A percentile compares a stretch with the other conserved stretches of the same genome.
These are phyloP conservation scores for Strix uralensis DNA, from an alignment of 2,113 vertebrate species.

Conservation along the genomic window DNA sequence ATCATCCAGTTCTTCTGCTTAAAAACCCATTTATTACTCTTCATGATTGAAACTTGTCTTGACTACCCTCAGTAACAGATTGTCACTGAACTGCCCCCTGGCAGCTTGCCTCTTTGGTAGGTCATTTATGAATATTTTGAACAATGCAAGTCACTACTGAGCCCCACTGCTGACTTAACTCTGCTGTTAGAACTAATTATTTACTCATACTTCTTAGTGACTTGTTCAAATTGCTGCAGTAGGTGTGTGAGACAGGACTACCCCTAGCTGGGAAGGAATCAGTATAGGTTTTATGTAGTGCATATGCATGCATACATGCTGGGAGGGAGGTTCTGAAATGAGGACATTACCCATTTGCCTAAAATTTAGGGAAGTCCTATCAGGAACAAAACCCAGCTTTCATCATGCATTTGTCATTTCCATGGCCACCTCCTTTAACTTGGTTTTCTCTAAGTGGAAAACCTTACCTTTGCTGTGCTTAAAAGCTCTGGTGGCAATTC, in stretches of 20 bases:
- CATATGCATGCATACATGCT: rapidly evolving
- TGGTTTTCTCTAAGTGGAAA: not conserved
- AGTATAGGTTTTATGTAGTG: not conserved
- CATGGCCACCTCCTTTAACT: not conserved
- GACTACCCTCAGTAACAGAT: not conserved
- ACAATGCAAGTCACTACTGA: not conserved
- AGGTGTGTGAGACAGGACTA: not conserved
- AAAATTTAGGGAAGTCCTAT: not conserved
- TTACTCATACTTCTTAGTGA: not conserved
- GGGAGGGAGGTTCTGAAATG: not conserved
- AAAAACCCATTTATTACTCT: not conserved
- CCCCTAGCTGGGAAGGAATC: not conserved
- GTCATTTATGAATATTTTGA: not conserved
- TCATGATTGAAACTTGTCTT: not conserved
- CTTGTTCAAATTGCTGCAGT: not conserved
- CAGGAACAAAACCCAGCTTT: not conserved
- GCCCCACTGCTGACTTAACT: not conserved
- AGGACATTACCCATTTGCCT: not conserved
- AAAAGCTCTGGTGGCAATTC: not conserved
- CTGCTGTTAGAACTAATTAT: not conserved
- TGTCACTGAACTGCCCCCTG: not conserved
- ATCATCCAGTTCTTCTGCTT: not conserved
- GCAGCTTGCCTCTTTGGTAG: not conserved
- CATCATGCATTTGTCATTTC: not conserved
- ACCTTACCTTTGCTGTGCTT: not conserved